Evolutionary conservation across 2,888 invertebrate species (phyloP).

Genomic region (Brachyptera putata): DNA sequence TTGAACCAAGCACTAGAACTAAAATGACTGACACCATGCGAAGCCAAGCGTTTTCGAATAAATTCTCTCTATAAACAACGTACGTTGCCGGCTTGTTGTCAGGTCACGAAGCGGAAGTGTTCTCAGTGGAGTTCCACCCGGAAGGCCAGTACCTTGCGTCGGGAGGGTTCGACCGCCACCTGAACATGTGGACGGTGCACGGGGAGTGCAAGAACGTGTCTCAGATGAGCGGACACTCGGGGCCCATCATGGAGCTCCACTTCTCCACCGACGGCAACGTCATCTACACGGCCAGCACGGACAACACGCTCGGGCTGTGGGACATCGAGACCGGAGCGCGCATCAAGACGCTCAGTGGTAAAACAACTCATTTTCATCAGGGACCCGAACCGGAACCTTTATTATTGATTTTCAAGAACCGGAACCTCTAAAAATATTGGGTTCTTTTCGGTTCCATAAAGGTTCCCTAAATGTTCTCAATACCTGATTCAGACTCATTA

Average conservation of each 20-base stretch:
- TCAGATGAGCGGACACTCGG: slow-evolving; percentile 89
- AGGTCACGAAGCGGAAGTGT: slow-evolving; percentile 97
- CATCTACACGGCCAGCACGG: slow-evolving; percentile 88
- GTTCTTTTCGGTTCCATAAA: too few relatives aligned
- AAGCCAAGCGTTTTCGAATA: too few relatives aligned
- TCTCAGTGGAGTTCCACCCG: slow-evolving; percentile 88
- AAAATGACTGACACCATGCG: too few relatives aligned
- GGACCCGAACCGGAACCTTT: too few relatives aligned
- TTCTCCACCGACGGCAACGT: slow-evolving; percentile 81
- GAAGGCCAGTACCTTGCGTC: slow-evolving; percentile 93
- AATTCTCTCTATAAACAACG: too few relatives aligned
- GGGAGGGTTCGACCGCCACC: slow-evolving; percentile 91
- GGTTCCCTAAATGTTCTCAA: too few relatives aligned
- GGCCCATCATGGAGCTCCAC: slow-evolving; percentile 90
- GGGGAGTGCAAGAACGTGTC: slow-evolving; percentile 97
- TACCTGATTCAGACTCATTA: too few relatives aligned
- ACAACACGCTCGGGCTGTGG: slow-evolving; percentile 91
- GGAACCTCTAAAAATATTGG: too few relatives aligned
- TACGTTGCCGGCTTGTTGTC: too few relatives aligned
- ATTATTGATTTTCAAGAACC: too few relatives aligned
- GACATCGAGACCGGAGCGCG: slow-evolving; percentile 85
- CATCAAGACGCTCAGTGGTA: slow-evolving; percentile 80
- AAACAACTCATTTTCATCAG: too few relatives aligned
- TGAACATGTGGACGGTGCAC: slow-evolving; percentile 95
- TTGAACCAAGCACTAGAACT: too few relatives aligned